Conservation (phyloP, 2,888 invertebrate genomes). For the Philaethria dido region DNA sequence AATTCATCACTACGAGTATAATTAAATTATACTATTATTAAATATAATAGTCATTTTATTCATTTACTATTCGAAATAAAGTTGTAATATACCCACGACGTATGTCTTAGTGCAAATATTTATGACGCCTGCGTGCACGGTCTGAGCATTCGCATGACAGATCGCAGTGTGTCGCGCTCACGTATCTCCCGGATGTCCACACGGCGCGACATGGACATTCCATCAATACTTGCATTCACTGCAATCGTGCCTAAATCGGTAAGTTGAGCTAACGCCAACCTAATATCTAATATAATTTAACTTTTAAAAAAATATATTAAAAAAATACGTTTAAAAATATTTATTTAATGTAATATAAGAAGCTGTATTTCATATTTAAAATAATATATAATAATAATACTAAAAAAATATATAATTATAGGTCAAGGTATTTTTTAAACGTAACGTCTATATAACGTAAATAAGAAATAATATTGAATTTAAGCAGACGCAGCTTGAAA, state of each 20-base stretch:
- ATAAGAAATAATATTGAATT: slow-evolving; percentile 6
- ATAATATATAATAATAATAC: too few species aligned
- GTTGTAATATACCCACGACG: neutral
- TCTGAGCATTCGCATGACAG: slow-evolving; percentile 65
- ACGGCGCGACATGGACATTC: slow-evolving; percentile 76
- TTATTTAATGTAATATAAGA: too few species aligned
- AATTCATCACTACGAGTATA: too few species aligned
- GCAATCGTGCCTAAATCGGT: slow-evolving; percentile 60
- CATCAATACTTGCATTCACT: slow-evolving; percentile 72
- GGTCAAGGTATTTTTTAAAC: too few species aligned
- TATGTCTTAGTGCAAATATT: slow-evolving; percentile 24
- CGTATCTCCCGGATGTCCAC: slow-evolving; percentile 72
- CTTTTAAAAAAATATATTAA: too few species aligned
- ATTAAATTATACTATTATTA: neutral
- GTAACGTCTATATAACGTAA: too few species aligned
- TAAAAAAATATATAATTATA: too few species aligned
- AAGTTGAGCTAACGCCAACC: too few species aligned
- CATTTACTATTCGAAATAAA: neutral
- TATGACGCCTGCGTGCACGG: slow-evolving; percentile 67
- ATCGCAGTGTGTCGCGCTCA: slow-evolving; percentile 72
- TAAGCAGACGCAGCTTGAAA: slow-evolving; percentile 58
- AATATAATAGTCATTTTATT: neutral
- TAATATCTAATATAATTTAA: too few species aligned
- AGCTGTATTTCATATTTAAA: too few species aligned
- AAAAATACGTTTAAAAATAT: too few species aligned